phyloP scores from a whole-genome alignment of 1,140 invertebrate species.

The Hestina assimilis region DNA sequence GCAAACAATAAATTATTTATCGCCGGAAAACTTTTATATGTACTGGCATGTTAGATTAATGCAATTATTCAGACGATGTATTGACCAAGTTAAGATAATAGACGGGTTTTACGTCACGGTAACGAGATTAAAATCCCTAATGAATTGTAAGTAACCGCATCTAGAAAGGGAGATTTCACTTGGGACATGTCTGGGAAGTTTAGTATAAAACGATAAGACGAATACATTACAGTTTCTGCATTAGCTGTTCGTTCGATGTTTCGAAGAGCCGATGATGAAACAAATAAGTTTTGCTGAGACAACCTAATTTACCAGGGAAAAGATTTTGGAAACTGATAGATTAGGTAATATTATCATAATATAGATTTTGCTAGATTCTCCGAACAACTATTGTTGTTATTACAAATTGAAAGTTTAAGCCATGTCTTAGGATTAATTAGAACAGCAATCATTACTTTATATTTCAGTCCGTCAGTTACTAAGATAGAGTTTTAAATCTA shows the following conservation, averaged over 20 bases:
- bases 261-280: neutral
- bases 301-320: neutral
- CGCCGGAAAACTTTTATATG: neutral
- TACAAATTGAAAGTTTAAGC: too few species aligned
- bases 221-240: conserved; percentile 30
- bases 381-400: too few species aligned
- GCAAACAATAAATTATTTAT: conserved; percentile 21
- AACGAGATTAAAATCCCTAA: conserved; percentile 26
- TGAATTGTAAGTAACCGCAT: conserved; percentile 30
- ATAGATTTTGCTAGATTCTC: too few species aligned
- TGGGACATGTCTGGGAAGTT: conserved; percentile 53
- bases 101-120: neutral
- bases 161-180: conserved; percentile 22
- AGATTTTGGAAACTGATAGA: too few species aligned
- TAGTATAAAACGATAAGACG: conserved; percentile 40
- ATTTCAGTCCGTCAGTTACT: too few species aligned
- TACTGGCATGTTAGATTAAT: conserved; percentile 13
- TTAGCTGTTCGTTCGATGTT: neutral
- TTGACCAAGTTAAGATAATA: neutral
- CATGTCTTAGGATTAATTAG: too few species aligned
- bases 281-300: conserved; percentile 5
- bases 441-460: too few species aligned
- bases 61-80: neutral
- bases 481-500: too few species aligned
- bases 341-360: too few species aligned